Percentiles rank a stretch among this genome's conserved stretches.
phyloP scores from a whole-genome alignment of 2,797 vertebrate genomes.

The Girardinus metallicus region DNA sequence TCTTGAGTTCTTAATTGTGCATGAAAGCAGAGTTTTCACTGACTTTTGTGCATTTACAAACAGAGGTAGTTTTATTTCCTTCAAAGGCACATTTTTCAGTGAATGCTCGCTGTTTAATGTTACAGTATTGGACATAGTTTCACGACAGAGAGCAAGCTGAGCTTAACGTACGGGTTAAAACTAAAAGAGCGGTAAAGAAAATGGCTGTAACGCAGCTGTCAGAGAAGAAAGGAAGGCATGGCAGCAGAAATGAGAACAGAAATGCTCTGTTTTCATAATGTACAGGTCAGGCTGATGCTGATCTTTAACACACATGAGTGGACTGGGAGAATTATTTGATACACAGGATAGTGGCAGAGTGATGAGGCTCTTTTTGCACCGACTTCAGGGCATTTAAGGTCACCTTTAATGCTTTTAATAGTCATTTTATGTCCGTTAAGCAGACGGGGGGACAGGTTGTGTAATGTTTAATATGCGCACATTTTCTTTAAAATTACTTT shows the following conservation, averaged over 20 bases:
- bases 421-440: background rate
- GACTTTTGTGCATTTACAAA: background rate
- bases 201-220: background rate
- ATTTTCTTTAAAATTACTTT: background rate
- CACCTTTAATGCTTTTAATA: background rate
- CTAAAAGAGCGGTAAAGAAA: background rate
- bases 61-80: conserved; percentile 26
- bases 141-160: background rate
- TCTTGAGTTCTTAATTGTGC: conserved; percentile 1
- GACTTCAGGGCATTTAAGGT: too few species aligned
- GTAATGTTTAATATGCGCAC: background rate
- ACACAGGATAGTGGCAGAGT: background rate
- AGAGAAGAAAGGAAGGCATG: background rate
- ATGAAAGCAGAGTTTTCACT: background rate
- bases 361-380: background rate
- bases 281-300: background rate
- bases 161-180: background rate
- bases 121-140: background rate
- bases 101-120: background rate
- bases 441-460: background rate
- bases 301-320: background rate
- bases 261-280: background rate
- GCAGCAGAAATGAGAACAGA: background rate
- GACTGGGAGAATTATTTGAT: background rate
- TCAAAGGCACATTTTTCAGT: conserved; percentile 23